Conservation (phyloP, 2,113 vertebrate species). For the Rhinolophus sinicus region DNA sequence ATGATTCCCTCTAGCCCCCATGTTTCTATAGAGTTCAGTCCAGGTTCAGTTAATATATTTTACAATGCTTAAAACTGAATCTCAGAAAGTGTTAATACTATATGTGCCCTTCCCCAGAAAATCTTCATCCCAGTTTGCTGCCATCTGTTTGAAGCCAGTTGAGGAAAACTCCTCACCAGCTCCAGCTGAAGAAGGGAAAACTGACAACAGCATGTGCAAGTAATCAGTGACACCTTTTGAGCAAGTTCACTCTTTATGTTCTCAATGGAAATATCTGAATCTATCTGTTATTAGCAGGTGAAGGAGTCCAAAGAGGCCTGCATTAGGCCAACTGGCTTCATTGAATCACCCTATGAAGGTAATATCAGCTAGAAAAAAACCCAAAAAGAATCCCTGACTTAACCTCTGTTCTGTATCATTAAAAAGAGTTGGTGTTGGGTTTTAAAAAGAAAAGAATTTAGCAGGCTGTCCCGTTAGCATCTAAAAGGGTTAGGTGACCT, state of each 20-base stretch:
- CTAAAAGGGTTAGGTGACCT: neutral
- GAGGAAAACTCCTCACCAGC: neutral
- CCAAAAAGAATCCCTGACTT: neutral
- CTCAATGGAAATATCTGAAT: neutral
- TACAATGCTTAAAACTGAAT: slow-evolving; percentile 36
- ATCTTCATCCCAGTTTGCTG: neutral
- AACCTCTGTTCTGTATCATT: slow-evolving; percentile 54
- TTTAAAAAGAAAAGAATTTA: slow-evolving; percentile 44
- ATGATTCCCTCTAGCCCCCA: neutral
- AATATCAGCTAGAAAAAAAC: neutral
- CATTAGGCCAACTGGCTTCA: neutral
- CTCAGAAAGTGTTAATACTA: neutral
- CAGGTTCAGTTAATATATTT: neutral
- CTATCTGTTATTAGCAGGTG: neutral
- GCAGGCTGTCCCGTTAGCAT: neutral
- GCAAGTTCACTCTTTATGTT: neutral
- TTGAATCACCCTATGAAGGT: neutral
- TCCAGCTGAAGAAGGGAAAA: neutral
- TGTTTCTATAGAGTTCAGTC: slow-evolving; percentile 2
- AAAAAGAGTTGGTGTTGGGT: neutral
- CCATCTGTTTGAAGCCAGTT: neutral
- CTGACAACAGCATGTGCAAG: neutral
- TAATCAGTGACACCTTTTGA: slow-evolving; percentile 7
- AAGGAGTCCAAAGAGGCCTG: neutral
- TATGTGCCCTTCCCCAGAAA: neutral